Evolutionary conservation across 2,113 vertebrate genomes (phyloP).

Genomic region (Dendropsophus ebraccatus): DNA sequence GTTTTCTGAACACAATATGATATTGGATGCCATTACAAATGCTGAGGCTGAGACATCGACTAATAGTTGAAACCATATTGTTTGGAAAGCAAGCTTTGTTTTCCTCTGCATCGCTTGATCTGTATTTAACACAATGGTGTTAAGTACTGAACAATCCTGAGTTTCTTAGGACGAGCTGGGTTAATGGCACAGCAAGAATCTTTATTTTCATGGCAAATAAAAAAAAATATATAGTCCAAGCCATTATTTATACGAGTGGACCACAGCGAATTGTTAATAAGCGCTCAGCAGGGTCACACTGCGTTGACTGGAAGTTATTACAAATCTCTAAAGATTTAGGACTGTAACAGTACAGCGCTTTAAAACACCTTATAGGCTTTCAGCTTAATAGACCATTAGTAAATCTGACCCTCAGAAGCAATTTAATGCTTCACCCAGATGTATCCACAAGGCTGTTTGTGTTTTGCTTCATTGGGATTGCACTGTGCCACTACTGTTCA

Average conservation of each 20-base stretch:
- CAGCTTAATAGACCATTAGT: slow-evolving; percentile 14
- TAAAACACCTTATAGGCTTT: slow-evolving; percentile 7
- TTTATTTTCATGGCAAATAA: background rate
- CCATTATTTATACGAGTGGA: slow-evolving; percentile 26
- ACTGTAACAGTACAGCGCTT: background rate
- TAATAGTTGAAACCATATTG: background rate
- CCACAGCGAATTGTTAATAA: slow-evolving; percentile 25
- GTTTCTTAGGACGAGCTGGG: background rate
- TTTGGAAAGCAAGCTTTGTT: background rate
- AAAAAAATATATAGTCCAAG: background rate
- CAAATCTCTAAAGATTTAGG: slow-evolving; percentile 28
- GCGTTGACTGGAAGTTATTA: slow-evolving; percentile 20
- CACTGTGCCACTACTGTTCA: background rate
- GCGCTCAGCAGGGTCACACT: slow-evolving; percentile 7
- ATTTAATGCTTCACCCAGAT: background rate
- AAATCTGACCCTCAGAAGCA: slow-evolving; percentile 16
- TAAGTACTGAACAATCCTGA: background rate
- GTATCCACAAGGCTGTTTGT: slow-evolving; percentile 19
- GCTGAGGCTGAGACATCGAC: background rate
- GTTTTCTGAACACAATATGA: background rate
- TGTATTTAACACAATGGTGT: background rate
- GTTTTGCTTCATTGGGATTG: slow-evolving; percentile 28
- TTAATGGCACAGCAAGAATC: slow-evolving; percentile 10
- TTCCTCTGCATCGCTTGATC: background rate
- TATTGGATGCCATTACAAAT: background rate